phyloP scores from a whole-genome alignment of 2,888 invertebrate species.

The Galeopsomyia nigrocyanea region DNA sequence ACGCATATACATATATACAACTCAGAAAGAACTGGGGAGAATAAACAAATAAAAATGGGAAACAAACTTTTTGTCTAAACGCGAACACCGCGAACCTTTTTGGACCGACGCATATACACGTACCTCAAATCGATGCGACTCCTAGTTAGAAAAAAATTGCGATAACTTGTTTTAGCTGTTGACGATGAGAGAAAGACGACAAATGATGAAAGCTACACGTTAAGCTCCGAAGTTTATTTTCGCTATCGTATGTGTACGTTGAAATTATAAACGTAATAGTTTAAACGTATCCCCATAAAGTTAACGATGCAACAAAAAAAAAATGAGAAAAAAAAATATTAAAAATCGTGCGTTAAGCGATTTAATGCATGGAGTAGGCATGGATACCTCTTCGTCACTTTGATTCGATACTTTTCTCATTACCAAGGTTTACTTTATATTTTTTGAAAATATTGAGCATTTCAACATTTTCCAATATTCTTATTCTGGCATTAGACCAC shows the following conservation, averaged over 20 bases:
- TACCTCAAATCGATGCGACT: conserved; percentile 67
- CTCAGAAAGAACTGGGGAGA: conserved; percentile 11
- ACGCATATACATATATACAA: conserved; percentile 25
- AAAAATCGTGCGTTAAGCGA: conserved; percentile 27
- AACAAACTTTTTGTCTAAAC: conserved; percentile 47
- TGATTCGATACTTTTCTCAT: conserved; percentile 20
- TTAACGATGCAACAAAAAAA: conserved; percentile 36
- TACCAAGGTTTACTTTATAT: not conserved
- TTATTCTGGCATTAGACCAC: too few relatives aligned
- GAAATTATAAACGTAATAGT: conserved; percentile 42
- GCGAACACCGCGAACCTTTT: conserved; percentile 51
- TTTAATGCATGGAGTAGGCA: conserved; percentile 24
- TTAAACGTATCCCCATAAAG: conserved; percentile 38
- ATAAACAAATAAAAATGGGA: conserved; percentile 12
- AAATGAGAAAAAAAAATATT: conserved; percentile 37
- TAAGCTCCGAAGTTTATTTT: conserved; percentile 60
- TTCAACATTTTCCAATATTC: too few relatives aligned
- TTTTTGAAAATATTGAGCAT: not conserved
- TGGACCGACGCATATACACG: conserved; percentile 62
- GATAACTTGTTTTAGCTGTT: conserved; percentile 47
- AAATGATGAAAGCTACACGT: conserved; percentile 46
- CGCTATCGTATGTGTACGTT: conserved; percentile 57
- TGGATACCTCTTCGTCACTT: conserved; percentile 41
- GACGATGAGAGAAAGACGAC: conserved; percentile 38
- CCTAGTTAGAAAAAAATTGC: conserved; percentile 58